A percentile compares a stretch with the other conserved stretches of the same genome.
phyloP scores from a whole-genome alignment of 2,888 invertebrate genomes.

The Caenorhabditis angaria region DNA sequence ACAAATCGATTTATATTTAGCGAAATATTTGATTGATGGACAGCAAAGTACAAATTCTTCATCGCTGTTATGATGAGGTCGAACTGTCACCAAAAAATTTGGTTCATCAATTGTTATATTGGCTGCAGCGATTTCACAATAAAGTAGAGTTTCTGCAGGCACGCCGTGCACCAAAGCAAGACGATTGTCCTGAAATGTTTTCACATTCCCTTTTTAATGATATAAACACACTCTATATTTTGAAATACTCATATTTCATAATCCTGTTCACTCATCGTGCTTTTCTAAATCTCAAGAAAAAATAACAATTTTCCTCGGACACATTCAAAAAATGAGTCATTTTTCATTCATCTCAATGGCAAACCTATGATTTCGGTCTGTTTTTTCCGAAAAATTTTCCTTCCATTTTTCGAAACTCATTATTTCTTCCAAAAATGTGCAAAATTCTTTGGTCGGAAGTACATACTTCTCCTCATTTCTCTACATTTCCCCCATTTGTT shows the following conservation, averaged over 20 bases:
- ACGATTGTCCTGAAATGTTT: conserved; percentile 41
- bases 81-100: conserved; percentile 29
- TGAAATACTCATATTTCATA: too few relatives aligned
- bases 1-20: conserved; percentile 26
- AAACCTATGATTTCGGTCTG: too few relatives aligned
- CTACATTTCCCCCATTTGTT: not conserved
- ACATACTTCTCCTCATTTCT: too few relatives aligned
- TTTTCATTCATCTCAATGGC: too few relatives aligned
- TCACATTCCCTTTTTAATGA: too few relatives aligned
- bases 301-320: too few relatives aligned
- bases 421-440: not conserved
- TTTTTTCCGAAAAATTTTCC: not conserved
- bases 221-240: not conserved
- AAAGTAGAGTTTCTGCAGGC: conserved; percentile 42
- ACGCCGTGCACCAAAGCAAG: conserved; percentile 44
- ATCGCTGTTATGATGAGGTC: conserved; percentile 13
- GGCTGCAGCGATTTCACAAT: conserved; percentile 28
- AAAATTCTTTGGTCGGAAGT: conserved; percentile 1
- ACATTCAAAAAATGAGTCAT: too few relatives aligned
- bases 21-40: conserved; percentile 34
- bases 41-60: conserved; percentile 35
- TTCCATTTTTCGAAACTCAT: not conserved
- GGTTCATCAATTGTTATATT: conserved; percentile 22
- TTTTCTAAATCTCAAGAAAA: too few relatives aligned
- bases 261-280: too few relatives aligned